Conservation (phyloP, 2,797 vertebrate genomes). For the Danio tinwini region DNA sequence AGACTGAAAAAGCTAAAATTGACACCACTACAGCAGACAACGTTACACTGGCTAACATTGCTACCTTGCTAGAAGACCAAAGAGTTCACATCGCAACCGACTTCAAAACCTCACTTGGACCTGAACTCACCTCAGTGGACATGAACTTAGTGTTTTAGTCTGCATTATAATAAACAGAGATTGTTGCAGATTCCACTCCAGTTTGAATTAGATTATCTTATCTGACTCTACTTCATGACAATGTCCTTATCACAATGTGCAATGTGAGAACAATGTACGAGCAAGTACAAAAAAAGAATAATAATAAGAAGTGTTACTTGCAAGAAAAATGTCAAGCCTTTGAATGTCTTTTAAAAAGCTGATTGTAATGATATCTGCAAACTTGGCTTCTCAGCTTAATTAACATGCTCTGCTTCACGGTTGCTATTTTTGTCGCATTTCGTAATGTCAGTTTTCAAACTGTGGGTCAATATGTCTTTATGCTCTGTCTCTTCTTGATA, state of each 20-base stretch:
- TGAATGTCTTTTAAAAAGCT: not conserved
- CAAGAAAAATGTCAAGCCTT: not conserved
- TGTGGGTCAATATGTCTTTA: slow-evolving; percentile 19
- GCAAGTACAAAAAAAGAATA: not conserved
- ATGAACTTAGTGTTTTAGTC: slow-evolving; percentile 27
- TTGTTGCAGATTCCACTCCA: not conserved
- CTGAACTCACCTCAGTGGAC: slow-evolving; percentile 27
- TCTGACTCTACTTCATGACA: slow-evolving; percentile 8
- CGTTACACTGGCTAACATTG: no score
- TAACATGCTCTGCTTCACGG: not conserved
- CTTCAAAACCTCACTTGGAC: no score
- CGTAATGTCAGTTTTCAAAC: not conserved
- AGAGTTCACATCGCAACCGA: no score
- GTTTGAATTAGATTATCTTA: slow-evolving; percentile 23
- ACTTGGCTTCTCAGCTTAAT: not conserved
- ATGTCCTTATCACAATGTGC: slow-evolving; percentile 7
- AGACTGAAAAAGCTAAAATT: no score
- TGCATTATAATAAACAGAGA: slow-evolving; percentile 5
- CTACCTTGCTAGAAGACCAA: no score
- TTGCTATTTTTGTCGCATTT: not conserved
- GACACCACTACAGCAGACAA: no score
- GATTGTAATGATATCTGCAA: slow-evolving; percentile 10
- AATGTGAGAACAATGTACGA: not conserved
- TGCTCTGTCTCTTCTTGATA: slow-evolving; percentile 20
- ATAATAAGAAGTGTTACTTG: not conserved